Evolutionary conservation across 1,140 invertebrate genomes (phyloP).

Genomic region (Ptiloglossa arizonensis): DNA sequence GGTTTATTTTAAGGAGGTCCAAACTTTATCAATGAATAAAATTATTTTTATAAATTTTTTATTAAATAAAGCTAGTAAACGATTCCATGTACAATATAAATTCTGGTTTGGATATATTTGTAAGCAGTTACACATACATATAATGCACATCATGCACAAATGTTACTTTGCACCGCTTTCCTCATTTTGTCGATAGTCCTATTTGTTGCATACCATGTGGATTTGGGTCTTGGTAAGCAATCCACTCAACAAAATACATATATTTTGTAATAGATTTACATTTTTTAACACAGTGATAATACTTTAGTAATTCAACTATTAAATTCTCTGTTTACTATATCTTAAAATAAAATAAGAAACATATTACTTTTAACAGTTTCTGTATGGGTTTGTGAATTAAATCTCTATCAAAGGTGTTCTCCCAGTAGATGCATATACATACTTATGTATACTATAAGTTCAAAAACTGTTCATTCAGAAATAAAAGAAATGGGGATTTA

Average conservation of each 20-base stretch:
- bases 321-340: slow-evolving; percentile 46
- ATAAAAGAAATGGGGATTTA: slow-evolving; percentile 65
- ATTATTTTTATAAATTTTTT: not conserved
- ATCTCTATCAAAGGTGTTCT: slow-evolving; percentile 56
- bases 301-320: slow-evolving; percentile 59
- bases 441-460: not conserved
- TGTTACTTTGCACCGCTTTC: slow-evolving; percentile 81
- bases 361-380: slow-evolving; percentile 43
- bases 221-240: slow-evolving; percentile 83
- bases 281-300: slow-evolving; percentile 48
- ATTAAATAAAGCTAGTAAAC: too few relatives aligned
- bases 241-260: slow-evolving; percentile 78
- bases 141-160: slow-evolving; percentile 78
- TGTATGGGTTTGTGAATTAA: slow-evolving; percentile 61
- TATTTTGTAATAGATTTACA: slow-evolving; percentile 71
- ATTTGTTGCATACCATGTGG: slow-evolving; percentile 83
- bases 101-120: slow-evolving; percentile 69
- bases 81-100: slow-evolving; percentile 17
- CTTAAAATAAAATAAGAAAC: slow-evolving; percentile 30
- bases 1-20: not conserved
- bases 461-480: not conserved
- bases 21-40: not conserved
- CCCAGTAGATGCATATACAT: not conserved
- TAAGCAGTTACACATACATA: slow-evolving; percentile 65
- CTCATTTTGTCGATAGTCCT: slow-evolving; percentile 82